Percentiles rank a stretch among this genome's conserved stretches.
Conservation (phyloP, 2,113 vertebrate genomes). For the Turnix velox region DNA sequence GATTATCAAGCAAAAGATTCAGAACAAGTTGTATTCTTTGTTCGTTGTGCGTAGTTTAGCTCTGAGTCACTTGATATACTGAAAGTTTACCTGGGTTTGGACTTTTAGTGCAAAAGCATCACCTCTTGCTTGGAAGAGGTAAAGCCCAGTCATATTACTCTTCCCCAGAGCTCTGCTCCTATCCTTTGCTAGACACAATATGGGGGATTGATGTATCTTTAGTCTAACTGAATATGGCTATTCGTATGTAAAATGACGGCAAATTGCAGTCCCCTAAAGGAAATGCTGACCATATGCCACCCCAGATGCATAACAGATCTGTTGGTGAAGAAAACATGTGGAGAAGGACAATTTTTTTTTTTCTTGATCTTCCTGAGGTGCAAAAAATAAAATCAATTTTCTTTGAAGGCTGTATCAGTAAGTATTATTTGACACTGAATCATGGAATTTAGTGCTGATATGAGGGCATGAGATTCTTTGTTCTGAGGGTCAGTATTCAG, state of each 20-base stretch:
- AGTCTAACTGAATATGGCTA: background rate
- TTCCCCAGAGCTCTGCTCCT: background rate
- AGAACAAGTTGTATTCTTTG: background rate
- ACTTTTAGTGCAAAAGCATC: background rate
- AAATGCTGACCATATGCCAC: background rate
- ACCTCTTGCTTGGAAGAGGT: background rate
- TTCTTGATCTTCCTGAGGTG: background rate
- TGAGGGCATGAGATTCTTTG: background rate
- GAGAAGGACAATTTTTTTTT: background rate
- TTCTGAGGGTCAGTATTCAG: background rate
- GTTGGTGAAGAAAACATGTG: background rate
- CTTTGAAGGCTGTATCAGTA: background rate
- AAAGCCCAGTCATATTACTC: background rate
- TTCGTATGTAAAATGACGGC: background rate
- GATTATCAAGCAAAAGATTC: constrained; percentile 1
- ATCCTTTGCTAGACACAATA: background rate
- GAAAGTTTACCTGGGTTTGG: background rate
- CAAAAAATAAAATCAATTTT: background rate
- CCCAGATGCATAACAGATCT: background rate
- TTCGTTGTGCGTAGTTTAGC: background rate
- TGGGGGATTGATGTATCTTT: background rate
- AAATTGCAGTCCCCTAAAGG: background rate
- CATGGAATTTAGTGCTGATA: background rate
- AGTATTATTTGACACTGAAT: background rate
- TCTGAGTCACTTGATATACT: background rate